Conservation (phyloP, 2,888 invertebrate genomes). For the Synergus itoensis region DNA sequence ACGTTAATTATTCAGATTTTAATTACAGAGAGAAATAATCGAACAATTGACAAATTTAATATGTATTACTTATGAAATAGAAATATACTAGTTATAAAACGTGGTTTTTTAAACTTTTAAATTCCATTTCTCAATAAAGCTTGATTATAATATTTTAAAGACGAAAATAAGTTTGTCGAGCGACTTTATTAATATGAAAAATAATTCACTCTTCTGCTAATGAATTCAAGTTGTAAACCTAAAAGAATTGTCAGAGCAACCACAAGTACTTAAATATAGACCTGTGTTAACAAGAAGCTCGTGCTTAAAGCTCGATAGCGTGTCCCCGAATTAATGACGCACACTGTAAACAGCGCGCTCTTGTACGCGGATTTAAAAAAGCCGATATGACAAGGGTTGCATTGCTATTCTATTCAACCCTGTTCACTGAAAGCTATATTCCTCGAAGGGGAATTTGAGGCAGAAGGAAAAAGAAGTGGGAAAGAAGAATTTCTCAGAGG, state of each 20-base stretch:
- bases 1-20: conserved; percentile 31
- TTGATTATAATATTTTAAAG: neutral
- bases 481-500: conserved; percentile 2
- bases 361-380: conserved; percentile 17
- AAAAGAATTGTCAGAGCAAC: conserved; percentile 19
- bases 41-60: no score
- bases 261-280: conserved; percentile 20
- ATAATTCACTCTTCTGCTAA: conserved; percentile 1
- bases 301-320: conserved; percentile 36
- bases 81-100: no score
- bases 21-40: conserved; percentile 15
- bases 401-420: conserved; percentile 27
- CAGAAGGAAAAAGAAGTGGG: neutral
- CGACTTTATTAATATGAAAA: conserved; percentile 3
- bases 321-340: conserved; percentile 35
- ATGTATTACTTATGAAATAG: no score
- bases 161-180: neutral
- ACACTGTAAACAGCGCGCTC: conserved; percentile 15
- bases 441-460: neutral
- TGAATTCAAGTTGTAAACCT: neutral
- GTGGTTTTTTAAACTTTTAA: neutral
- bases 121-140: neutral
- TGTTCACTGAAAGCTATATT: conserved; percentile 6
- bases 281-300: conserved; percentile 33
- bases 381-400: neutral